Evolutionary conservation across 2,888 invertebrate genomes (phyloP).

Genomic region (Acanthoscelides obtectus): DNA sequence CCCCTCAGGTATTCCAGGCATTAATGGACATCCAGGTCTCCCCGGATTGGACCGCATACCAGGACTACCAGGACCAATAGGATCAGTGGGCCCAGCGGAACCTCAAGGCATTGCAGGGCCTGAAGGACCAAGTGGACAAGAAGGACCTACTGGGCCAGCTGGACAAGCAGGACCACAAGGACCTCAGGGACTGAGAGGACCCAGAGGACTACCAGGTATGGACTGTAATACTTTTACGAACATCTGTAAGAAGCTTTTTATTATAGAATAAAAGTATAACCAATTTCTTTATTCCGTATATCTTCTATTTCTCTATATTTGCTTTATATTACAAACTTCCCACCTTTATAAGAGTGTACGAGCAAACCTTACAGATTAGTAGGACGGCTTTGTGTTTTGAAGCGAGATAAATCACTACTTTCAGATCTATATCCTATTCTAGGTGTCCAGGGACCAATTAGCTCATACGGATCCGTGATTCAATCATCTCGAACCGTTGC

Average conservation of each 20-base stretch:
- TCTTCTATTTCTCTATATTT: too few species aligned
- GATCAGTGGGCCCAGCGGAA: not conserved
- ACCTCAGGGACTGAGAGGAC: not conserved
- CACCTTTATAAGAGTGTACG: too few species aligned
- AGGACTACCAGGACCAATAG: not conserved
- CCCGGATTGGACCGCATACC: not conserved
- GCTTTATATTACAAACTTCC: too few species aligned
- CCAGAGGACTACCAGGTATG: not conserved
- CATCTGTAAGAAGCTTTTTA: not conserved
- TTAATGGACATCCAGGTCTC: not conserved
- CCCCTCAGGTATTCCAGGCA: not conserved
- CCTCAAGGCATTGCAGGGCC: not conserved
- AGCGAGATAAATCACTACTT: too few species aligned
- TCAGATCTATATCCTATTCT: not conserved
- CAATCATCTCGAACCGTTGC: not conserved
- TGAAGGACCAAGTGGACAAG: not conserved
- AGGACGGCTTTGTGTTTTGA: too few species aligned
- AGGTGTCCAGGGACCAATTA: not conserved
- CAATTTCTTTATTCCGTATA: not conserved
- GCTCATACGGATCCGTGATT: too few species aligned
- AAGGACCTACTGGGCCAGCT: too few species aligned
- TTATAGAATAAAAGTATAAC: not conserved
- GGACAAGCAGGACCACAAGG: too few species aligned
- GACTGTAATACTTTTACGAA: not conserved
- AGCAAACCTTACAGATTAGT: too few species aligned